These are phyloP conservation scores for Autographa pulchrina DNA, from an alignment of 2,888 invertebrate species.

Conservation along the genomic window DNA sequence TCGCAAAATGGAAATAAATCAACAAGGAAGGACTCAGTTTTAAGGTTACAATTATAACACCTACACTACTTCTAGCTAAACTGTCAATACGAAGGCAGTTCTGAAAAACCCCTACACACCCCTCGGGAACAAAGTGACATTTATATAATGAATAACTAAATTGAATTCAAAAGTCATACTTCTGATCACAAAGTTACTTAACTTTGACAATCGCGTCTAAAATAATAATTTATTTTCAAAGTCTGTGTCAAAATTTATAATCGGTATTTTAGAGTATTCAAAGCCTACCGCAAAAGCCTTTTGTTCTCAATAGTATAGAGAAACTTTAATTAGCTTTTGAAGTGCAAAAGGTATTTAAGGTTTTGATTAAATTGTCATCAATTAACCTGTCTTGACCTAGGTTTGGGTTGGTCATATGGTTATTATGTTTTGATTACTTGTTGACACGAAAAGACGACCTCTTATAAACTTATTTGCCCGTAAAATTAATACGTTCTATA, in stretches of 20 bases:
- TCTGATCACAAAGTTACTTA: not conserved
- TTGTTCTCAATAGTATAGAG: not conserved
- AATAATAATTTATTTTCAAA: not conserved
- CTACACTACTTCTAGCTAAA: not conserved
- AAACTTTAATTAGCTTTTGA: constrained; percentile 4
- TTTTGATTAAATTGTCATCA: not conserved
- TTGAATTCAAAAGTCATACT: constrained; percentile 2
- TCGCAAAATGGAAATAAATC: no score
- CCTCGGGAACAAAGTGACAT: not conserved
- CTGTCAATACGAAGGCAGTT: not conserved
- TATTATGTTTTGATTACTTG: not conserved
- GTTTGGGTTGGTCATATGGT: not conserved
- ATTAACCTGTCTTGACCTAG: not conserved
- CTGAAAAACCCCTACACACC: not conserved
- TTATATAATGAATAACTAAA: not conserved
- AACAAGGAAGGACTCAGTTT: no score
- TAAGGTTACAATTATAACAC: not conserved
- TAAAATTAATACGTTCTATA: no score
- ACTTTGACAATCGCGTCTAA: not conserved
- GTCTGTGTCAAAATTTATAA: constrained; percentile 6
- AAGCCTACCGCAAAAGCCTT: not conserved
- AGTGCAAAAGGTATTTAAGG: not conserved
- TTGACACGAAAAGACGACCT: not conserved
- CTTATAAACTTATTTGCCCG: no score
- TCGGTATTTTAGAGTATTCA: not conserved